A percentile compares a stretch with the other conserved stretches of the same genome.
Evolutionary conservation across 1,140 invertebrate genomes (phyloP).

Genomic region (Drosophila mauritiana): DNA sequence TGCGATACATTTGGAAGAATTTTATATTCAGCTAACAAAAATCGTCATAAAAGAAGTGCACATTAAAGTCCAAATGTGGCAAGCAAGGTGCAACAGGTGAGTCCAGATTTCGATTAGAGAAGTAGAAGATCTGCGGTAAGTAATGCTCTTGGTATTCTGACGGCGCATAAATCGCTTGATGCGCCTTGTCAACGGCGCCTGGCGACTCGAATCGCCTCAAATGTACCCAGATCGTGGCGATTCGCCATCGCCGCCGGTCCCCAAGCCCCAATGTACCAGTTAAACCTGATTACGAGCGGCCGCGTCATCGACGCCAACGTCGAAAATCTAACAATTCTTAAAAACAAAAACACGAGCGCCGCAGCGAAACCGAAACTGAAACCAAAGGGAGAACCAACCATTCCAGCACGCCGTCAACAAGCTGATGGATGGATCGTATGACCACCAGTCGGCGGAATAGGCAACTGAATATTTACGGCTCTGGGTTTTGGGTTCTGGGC

Average conservation of each 20-base stretch:
- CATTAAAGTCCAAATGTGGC: background rate
- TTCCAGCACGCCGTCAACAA: conserved; percentile 35
- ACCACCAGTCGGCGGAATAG: conserved; percentile 43
- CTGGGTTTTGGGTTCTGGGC: conserved; percentile 21
- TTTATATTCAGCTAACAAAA: background rate
- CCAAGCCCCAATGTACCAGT: conserved; percentile 61
- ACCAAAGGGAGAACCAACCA: conserved; percentile 57
- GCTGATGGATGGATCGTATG: conserved; percentile 45
- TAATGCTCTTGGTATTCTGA: conserved; percentile 34
- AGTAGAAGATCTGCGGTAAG: conserved; percentile 23
- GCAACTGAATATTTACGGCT: conserved; percentile 35
- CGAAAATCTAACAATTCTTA: conserved; percentile 70
- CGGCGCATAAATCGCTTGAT: conserved; percentile 47
- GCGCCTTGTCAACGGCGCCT: conserved; percentile 42
- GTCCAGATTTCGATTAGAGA: conserved; percentile 10
- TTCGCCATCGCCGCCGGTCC: conserved; percentile 9
- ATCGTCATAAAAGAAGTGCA: background rate
- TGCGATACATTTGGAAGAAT: background rate
- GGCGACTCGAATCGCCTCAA: conserved; percentile 25
- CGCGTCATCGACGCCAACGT: conserved; percentile 36
- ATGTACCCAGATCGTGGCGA: conserved; percentile 22
- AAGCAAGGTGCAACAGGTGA: conserved; percentile 12
- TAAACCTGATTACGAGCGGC: conserved; percentile 73
- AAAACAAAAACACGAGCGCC: conserved; percentile 44
- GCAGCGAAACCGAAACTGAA: conserved; percentile 52